Base-by-base conservation (phyloP, 2,113 vertebrate species). In the Dromiciops gliroides region DNA sequence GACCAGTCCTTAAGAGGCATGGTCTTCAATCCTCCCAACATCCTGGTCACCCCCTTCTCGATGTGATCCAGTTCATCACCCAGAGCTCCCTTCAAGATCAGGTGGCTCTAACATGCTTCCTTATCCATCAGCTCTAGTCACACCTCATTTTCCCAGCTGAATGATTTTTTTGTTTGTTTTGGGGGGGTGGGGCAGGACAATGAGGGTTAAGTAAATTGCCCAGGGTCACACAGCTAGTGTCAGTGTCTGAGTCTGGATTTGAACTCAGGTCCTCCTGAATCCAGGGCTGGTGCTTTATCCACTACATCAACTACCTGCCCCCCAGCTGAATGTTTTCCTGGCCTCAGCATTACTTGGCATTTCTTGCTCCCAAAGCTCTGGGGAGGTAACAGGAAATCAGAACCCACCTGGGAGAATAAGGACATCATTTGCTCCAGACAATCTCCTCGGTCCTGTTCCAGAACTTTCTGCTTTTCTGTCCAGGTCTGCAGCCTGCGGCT, bases 351-450 rank as follows among this genome's bases (percentile, higher is more conserved):
- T 44, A 2, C 28, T 31, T 92, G 12, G 50, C 5, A 11, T 14
- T 50, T 92, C 31, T 48, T 92, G 37, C 37, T 67, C 26, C 49
- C 53, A 93, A 67, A 26, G 48, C 24, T 48, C 16, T 0, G 10
- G 47, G 23, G 14, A 50, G 53, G 90, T 14, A 51, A 0, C 12
- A 3, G 48, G 37, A 2, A 3, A 24, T 89, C 49, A 52, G 90
- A 75, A 26, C 96, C 94, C 94, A 98, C 98, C 97, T 98, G 97
- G 51, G 97, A 95, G 93, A 98, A 98, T 90, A 98, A 51, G 94
- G 89, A n/a, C 11, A 49, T 96, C 98, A 98, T 98, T 93, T 90
- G 96, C 67, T 91, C 95, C 92, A 98, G 91, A 90, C 96, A 96
- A 22, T 93, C 92, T 12, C 5, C 94, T 49, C 4, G 94, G 89